Evolutionary conservation across 2,797 vertebrate species (phyloP).

Genomic region (Malacoraja senta): DNA sequence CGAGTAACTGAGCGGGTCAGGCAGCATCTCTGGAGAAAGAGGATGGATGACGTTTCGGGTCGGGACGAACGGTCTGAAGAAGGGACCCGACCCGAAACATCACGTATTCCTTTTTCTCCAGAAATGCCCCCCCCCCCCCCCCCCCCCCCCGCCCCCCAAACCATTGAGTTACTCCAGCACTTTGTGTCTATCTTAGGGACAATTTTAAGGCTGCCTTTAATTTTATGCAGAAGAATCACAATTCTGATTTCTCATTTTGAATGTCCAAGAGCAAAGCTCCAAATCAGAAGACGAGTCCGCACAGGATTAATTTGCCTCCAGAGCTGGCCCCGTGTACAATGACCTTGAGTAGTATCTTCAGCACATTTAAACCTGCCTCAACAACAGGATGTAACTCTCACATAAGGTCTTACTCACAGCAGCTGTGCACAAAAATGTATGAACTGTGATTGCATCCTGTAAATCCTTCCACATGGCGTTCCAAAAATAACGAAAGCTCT

Average conservation of each 20-base stretch:
- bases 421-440: neutral
- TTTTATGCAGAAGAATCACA: neutral
- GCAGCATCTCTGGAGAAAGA: no score
- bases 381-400: conserved; percentile 24
- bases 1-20: no score
- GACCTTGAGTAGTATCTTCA: neutral
- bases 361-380: neutral
- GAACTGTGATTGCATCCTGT: conserved; percentile 20
- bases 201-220: neutral
- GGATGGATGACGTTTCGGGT: no score
- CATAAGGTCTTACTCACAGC: conserved; percentile 13
- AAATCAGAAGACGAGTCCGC: neutral
- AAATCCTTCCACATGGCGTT: conserved; percentile 26
- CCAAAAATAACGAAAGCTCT: conserved; percentile 30
- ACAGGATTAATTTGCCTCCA: neutral
- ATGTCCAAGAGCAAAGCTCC: neutral
- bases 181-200: neutral
- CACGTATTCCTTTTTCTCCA: no score
- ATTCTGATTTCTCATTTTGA: neutral
- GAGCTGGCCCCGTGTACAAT: neutral
- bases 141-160: no score
- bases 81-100: no score
- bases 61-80: no score
- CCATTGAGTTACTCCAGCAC: no score
- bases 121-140: no score